Percentiles rank a stretch among this genome's conserved stretches.
These are phyloP conservation scores for Rhagium mordax DNA, from an alignment of 2,888 invertebrate genomes.

Conservation along the genomic window DNA sequence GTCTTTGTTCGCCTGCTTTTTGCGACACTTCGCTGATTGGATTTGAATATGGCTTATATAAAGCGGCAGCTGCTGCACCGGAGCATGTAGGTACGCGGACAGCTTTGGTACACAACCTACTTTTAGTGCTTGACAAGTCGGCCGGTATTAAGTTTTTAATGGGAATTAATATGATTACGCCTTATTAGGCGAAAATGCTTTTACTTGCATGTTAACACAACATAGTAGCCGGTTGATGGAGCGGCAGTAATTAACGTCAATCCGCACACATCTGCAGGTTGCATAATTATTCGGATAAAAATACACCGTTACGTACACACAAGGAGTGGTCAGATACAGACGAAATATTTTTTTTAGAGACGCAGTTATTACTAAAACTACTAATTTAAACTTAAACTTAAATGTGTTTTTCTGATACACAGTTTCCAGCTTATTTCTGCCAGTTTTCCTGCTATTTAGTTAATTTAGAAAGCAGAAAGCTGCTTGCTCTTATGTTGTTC, in stretches of 20 bases:
- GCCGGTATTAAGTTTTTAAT: background rate
- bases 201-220: constrained; percentile 5
- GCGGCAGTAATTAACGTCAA: constrained; percentile 4
- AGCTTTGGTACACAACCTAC: constrained; percentile 1
- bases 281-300: background rate
- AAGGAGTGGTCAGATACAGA: background rate
- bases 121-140: background rate
- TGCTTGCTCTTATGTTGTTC: background rate
- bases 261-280: constrained; percentile 3
- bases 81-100: background rate
- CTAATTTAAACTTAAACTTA: no score
- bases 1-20: constrained; percentile 60
- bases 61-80: constrained; percentile 41
- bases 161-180: constrained; percentile 2
- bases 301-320: background rate
- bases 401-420: no score
- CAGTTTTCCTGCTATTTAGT: no score
- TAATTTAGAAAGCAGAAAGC: no score
- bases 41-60: constrained; percentile 63
- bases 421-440: no score
- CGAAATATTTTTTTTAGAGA: no score
- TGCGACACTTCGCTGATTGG: constrained; percentile 67
- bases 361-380: no score
- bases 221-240: background rate
- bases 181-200: constrained; percentile 6